Evolutionary conservation across 2,888 invertebrate species (phyloP), one percentile per base, ranked within the genome.

Genomic region (Sicus ferrugineus): DNA sequence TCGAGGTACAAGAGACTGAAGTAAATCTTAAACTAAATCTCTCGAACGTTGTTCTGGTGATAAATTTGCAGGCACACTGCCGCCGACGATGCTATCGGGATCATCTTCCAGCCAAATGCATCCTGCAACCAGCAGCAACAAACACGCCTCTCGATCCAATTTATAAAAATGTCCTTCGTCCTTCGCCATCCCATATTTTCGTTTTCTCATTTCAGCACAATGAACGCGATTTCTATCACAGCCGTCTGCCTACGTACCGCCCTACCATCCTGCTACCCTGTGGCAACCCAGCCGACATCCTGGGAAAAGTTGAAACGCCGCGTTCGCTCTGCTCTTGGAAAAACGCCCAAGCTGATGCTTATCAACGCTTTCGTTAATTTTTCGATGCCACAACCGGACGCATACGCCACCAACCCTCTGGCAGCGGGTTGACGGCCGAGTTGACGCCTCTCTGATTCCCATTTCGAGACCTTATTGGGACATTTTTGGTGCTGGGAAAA

Each of bases 311-410:
- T 56, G 31, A 54, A 28, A 11, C 23, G 42, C 42, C 16, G 16
- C 16, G 42, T 42, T 42, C 42, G 28, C 19, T 30, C n/a, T 9
- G 46, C 46, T n/a, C 23, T 23, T 38, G 14, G 30, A 28, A 48
- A 16, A 42, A 67, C 67, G 67, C 67, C 58, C 34, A 67, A 59
- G 50, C 48, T 48, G 58, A 67, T 67, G 67, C 67, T 67, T 67
- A 66, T 66, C 66, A 66, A 56, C 26, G 65, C 34, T 38, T 56
- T 56, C 30, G 56, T 42, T 66, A 58, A 66, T 66, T 58, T 66
- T 66, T 56, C 66, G 26, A 16, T 56, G 56, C 56, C 66, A 42
- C 56, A 66, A 66, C 42, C 66, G 66, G 66, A 66, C 16, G 66
- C 66, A 56, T 42, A 58, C 66, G 28, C 23, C 23, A 21, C 50